Base-by-base conservation (phyloP, 2,888 invertebrate genomes). In the Drosophila paranaensis region DNA sequence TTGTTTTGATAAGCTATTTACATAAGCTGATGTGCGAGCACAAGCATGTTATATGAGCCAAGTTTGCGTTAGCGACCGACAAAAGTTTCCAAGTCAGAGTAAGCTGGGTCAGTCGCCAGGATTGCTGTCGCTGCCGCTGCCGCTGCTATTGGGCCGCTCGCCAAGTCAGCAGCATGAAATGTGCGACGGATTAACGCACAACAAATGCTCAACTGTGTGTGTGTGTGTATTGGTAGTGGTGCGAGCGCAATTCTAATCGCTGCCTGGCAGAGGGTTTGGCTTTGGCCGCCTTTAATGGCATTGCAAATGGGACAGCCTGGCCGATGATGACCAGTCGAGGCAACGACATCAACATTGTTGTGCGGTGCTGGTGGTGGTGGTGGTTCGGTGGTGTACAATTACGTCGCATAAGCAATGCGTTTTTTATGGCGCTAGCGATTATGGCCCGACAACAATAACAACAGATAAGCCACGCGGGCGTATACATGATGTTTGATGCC, bases 401-500 rank as follows among this genome's bases (percentile, higher is more conserved):
- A 84, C 89, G 81, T 79, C 89, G 87, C 89, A 89, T 84, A 84
- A 89, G 89, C 84, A 84, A 87, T 84, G 84, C 89, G 84, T 89
- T 88, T 89, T 84, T 84, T 84, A 84, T 84, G 87, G 81, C 74
- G 71, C 72, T 83, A 61, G 81, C 81, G 84, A 89, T 84, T 84
- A 89, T 83, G 89, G 79, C 50, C 33, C 60, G 53, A 57, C 66
- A 69, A 50, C 70, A 79, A 51, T 60, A 76, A 68, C 71, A 77
- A 63, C 71, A 86, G 89, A 88, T 88, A 86, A 83, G 79, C 72
- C 80, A 57, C 71, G 66, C 62, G 79, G 74, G 64, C 89, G 84
- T 83, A 86, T 86, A 88, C 89, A 71, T 79, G 87, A 84, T 81
- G 81, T 83, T 79, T 77, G 73, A 71, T 75, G 76, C 53, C 67